These are phyloP conservation scores for Aplidium turbinatum DNA, from an alignment of 23 tunicate species.

Conservation along the genomic window DNA sequence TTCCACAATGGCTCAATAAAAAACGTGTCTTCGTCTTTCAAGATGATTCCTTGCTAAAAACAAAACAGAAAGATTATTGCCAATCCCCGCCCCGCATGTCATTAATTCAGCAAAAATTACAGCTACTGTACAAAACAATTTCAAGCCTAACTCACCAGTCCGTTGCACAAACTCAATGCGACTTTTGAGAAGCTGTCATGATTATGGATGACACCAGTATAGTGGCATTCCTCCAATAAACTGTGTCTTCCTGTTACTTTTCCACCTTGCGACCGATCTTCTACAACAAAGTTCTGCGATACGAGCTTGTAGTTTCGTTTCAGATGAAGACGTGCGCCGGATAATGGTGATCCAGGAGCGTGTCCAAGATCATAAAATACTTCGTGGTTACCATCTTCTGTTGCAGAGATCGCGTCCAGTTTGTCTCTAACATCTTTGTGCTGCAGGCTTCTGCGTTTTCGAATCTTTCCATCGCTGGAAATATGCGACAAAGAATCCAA, in stretches of 20 bases:
- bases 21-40: conserved; percentile 62
- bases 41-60: conserved; percentile 89
- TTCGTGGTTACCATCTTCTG: conserved; percentile 67
- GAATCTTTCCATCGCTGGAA: background rate
- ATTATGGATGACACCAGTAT: conserved; percentile 80
- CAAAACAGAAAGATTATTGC: no score
- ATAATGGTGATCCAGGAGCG: conserved; percentile 42
- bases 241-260: conserved; percentile 54
- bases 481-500: conserved; percentile 34
- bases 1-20: conserved; percentile 98
- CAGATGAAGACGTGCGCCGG: conserved; percentile 56
- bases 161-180: conserved; percentile 89
- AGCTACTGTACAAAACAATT: no score
- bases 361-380: conserved; percentile 70
- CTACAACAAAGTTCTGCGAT: conserved; percentile 69
- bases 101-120: no score
- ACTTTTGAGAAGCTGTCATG: conserved; percentile 86
- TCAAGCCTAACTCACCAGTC: conserved; percentile 62
- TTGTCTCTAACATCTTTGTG: conserved; percentile 21
- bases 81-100: no score
- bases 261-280: conserved; percentile 66
- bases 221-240: conserved; percentile 80
- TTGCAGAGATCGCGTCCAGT: conserved; percentile 46
- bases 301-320: conserved; percentile 84
- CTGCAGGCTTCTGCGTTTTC: conserved; percentile 29